Percentiles rank a stretch among this genome's conserved stretches.
Conservation (phyloP, 2,888 invertebrate genomes). For the Nymphalis urticae region DNA sequence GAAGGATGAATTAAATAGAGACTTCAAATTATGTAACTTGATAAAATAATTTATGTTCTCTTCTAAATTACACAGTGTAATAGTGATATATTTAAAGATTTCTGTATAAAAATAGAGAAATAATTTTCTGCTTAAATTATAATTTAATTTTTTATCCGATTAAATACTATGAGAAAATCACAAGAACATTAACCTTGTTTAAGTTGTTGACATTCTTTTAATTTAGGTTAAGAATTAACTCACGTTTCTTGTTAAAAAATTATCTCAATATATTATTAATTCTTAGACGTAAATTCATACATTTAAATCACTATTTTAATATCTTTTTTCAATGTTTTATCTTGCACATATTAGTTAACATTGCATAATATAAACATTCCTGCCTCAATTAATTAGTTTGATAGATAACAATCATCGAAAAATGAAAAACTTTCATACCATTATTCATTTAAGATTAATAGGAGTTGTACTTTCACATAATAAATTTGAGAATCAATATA, state of each 20-base stretch:
- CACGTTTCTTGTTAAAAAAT: slow-evolving; percentile 10
- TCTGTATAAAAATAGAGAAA: no score
- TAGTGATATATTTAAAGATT: background rate
- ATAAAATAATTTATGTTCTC: no score
- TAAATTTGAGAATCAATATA: no score
- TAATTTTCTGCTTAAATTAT: background rate
- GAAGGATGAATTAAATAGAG: no score
- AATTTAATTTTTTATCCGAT: background rate
- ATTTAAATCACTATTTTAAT: background rate
- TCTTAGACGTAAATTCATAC: background rate
- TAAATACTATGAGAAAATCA: background rate
- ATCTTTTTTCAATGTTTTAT: background rate
- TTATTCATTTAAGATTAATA: no score
- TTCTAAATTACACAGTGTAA: no score
- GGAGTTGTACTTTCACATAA: no score
- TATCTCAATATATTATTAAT: background rate
- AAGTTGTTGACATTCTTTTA: background rate
- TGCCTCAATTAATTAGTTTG: background rate
- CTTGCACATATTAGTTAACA: slow-evolving; percentile 9
- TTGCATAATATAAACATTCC: slow-evolving; percentile 18
- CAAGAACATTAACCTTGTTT: background rate
- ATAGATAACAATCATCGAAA: no score
- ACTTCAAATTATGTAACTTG: no score
- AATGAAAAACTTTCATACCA: no score
- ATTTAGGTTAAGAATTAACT: slow-evolving; percentile 1